Evolutionary conservation across 2,113 vertebrate genomes (phyloP).

Genomic region (Nematolebias whitei): DNA sequence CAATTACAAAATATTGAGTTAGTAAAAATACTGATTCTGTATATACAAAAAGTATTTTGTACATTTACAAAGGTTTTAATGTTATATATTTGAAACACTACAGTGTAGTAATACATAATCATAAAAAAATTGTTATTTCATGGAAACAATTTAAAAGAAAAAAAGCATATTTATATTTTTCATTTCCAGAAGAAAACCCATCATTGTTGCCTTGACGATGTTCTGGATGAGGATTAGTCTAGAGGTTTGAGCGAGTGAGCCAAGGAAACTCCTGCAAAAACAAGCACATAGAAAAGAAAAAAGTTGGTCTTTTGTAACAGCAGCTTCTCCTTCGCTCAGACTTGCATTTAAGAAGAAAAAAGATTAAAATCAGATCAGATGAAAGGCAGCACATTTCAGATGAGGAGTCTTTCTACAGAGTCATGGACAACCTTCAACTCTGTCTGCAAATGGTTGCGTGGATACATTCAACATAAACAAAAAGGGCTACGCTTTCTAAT

Average conservation of each 20-base stretch:
- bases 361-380: too few species aligned
- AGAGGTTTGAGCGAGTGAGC: conserved; percentile 93
- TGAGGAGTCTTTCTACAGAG: conserved; percentile 26
- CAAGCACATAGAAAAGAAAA: conserved; percentile 29
- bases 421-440: conserved; percentile 64
- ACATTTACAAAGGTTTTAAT: background rate
- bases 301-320: background rate
- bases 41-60: background rate
- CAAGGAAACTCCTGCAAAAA: conserved; percentile 92
- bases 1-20: background rate
- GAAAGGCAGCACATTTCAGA: background rate
- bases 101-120: conserved; percentile 24
- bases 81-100: background rate
- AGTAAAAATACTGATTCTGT: background rate
- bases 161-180: conserved; percentile 7
- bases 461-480: conserved; percentile 78
- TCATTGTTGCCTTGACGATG: conserved; percentile 11
- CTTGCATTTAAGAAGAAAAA: too few species aligned
- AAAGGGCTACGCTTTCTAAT: conserved; percentile 65
- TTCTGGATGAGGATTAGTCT: conserved; percentile 31
- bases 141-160: conserved; percentile 47
- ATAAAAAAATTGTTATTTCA: conserved; percentile 52
- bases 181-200: background rate
- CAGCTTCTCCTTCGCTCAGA: too few species aligned
- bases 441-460: conserved; percentile 65